Conservation (phyloP, 2,113 vertebrate genomes). For the Numenius arquata region DNA sequence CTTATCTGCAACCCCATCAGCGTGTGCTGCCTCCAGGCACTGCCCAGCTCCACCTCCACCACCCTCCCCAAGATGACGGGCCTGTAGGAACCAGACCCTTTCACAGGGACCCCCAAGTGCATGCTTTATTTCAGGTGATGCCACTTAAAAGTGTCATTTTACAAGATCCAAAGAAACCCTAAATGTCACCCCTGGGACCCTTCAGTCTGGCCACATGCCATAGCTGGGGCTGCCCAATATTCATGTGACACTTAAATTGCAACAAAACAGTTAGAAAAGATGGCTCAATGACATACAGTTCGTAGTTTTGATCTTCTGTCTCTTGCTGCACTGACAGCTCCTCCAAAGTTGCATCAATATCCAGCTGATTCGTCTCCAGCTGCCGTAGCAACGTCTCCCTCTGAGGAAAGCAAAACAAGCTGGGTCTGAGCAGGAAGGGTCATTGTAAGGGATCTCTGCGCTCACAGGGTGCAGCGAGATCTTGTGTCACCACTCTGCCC, state of each 20-base stretch:
- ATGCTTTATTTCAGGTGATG: neutral
- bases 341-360: slow-evolving; percentile 95
- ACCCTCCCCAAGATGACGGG: rapidly evolving
- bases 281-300: slow-evolving; percentile 80
- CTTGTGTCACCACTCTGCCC: neutral
- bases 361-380: slow-evolving; percentile 97
- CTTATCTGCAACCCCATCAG: neutral
- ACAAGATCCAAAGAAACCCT: neutral
- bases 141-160: neutral
- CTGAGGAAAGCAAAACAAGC: slow-evolving; percentile 67
- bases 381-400: slow-evolving; percentile 94
- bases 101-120: neutral
- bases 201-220: neutral
- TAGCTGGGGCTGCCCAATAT: neutral
- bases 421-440: neutral
- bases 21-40: neutral
- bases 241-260: neutral
- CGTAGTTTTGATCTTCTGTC: slow-evolving; percentile 97
- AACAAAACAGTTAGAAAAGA: neutral
- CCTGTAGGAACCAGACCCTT: neutral
- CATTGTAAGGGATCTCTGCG: neutral
- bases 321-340: slow-evolving; percentile 95
- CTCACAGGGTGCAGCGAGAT: neutral
- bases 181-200: neutral
- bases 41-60: neutral